Evolutionary conservation across 2,797 vertebrate species (phyloP).

Genomic region (Acomys russatus): DNA sequence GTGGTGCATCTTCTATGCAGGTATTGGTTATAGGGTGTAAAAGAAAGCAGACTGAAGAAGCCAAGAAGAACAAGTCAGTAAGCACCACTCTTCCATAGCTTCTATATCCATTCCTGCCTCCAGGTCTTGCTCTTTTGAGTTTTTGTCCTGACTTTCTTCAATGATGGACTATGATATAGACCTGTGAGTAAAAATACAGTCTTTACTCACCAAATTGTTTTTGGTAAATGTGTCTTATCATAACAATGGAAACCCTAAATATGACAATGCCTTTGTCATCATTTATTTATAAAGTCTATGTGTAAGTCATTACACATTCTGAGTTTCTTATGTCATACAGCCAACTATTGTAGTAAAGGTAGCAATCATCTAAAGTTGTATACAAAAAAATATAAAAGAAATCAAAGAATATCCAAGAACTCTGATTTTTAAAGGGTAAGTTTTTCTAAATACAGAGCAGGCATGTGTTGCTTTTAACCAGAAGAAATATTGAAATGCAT

Average conservation of each 20-base stretch:
- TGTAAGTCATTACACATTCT: constrained; percentile 55
- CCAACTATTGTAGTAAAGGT: constrained; percentile 50
- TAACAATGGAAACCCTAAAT: not conserved
- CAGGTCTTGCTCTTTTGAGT: not conserved
- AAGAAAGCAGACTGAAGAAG: not conserved
- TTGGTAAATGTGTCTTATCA: not conserved
- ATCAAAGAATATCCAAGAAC: constrained; percentile 31
- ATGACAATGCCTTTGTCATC: not conserved
- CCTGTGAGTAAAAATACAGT: not conserved
- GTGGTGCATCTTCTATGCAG: not conserved
- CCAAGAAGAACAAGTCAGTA: not conserved
- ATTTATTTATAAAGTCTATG: constrained; percentile 36
- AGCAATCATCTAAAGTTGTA: constrained; percentile 64
- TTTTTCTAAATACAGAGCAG: not conserved
- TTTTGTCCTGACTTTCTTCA: not conserved
- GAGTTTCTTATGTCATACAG: constrained; percentile 61
- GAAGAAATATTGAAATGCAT: constrained; percentile 73
- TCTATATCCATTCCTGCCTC: not conserved
- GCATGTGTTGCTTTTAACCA: constrained; percentile 77
- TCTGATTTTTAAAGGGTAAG: constrained; percentile 54
- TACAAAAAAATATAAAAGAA: constrained; percentile 74
- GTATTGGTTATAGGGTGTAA: not conserved
- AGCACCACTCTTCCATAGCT: too few species aligned
- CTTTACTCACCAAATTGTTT: not conserved
- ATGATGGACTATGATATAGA: not conserved